These are phyloP conservation scores for Paramormyrops hopkinsi DNA, from an alignment of 2,797 vertebrate species.

Conservation along the genomic window DNA sequence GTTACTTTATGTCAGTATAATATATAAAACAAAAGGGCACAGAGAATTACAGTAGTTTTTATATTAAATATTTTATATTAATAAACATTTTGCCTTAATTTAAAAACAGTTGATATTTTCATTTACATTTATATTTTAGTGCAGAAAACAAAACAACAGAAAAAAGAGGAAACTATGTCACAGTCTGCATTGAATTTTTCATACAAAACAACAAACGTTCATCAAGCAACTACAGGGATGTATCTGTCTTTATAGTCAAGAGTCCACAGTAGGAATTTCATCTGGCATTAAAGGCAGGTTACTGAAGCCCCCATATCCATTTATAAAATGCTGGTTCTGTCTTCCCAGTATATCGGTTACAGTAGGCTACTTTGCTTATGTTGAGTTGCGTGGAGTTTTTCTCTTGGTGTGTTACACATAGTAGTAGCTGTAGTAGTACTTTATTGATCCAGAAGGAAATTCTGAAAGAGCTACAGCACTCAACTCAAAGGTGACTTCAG, in stretches of 20 bases:
- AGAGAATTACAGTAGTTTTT: background rate
- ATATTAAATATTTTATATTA: background rate
- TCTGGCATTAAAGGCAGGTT: background rate
- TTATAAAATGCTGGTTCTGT: background rate
- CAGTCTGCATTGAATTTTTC: background rate
- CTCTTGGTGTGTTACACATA: background rate
- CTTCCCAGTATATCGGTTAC: background rate
- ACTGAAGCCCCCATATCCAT: background rate
- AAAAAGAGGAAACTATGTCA: background rate
- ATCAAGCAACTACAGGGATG: background rate
- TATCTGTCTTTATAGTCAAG: background rate
- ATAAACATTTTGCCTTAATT: background rate
- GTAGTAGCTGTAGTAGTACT: background rate
- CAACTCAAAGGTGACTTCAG: background rate
- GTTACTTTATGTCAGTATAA: background rate
- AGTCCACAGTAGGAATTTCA: background rate
- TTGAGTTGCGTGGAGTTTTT: background rate
- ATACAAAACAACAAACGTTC: background rate
- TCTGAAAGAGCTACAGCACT: background rate
- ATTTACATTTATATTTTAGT: background rate
- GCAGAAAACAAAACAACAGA: background rate
- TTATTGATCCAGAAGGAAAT: background rate
- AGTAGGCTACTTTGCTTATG: background rate
- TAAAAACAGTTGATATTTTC: background rate
- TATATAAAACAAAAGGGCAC: background rate